phyloP scores from a whole-genome alignment of 2,888 invertebrate species.

The Nephrotoma guestfalica region DNA sequence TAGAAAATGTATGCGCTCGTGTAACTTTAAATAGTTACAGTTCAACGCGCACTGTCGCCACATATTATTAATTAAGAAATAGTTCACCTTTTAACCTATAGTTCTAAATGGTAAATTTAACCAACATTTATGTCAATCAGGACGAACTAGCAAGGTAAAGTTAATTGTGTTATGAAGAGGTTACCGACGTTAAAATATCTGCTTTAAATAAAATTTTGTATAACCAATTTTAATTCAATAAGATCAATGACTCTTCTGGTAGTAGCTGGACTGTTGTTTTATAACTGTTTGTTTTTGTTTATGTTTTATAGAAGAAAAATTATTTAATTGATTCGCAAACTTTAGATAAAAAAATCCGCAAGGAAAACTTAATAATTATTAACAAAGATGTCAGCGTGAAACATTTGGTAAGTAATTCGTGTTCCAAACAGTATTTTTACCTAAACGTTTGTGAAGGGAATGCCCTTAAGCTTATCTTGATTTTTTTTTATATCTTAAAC shows the following conservation, averaged over 20 bases:
- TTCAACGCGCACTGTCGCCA: too few relatives aligned
- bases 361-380: background rate
- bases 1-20: too few relatives aligned
- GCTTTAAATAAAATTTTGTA: too few relatives aligned
- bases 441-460: background rate
- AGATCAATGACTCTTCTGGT: background rate
- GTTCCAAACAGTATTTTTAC: background rate
- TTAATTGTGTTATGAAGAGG: too few relatives aligned
- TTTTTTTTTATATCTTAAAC: background rate
- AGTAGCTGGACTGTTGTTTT: background rate
- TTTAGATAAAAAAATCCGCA: background rate
- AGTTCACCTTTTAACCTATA: too few relatives aligned
- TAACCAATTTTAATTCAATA: background rate
- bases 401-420: slow-evolving; percentile 14
- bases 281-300: background rate
- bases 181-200: too few relatives aligned
- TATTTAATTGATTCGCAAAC: background rate
- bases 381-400: slow-evolving; percentile 14
- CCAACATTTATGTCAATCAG: too few relatives aligned
- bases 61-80: too few relatives aligned
- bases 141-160: too few relatives aligned
- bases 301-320: background rate
- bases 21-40: too few relatives aligned
- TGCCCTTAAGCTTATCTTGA: background rate
- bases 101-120: too few relatives aligned